Conservation (phyloP, 2,888 invertebrate genomes). For the Macrosiphum euphorbiae region DNA sequence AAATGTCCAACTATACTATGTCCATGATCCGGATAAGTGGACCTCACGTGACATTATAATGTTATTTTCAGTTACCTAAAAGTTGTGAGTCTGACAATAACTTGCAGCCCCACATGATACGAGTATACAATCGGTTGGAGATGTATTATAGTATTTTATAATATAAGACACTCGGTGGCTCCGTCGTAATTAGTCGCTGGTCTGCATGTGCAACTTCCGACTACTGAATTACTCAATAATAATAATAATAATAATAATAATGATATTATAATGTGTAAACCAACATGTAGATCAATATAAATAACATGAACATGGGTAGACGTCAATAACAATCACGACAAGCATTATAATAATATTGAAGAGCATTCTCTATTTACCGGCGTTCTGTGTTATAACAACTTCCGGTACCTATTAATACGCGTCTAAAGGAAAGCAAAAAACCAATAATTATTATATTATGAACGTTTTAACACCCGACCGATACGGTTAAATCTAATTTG, state of each 20-base stretch:
- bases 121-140: background rate
- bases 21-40: background rate
- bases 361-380: background rate
- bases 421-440: background rate
- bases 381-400: background rate
- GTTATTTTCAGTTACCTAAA: background rate
- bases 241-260: background rate
- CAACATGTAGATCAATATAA: background rate
- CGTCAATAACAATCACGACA: background rate
- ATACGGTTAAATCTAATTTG: background rate
- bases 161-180: background rate
- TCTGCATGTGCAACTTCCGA: background rate
- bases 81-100: background rate
- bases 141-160: background rate
- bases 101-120: background rate
- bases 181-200: background rate
- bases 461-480: background rate
- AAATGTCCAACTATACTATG: background rate
- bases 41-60: background rate
- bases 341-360: background rate
- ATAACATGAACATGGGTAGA: background rate
- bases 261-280: background rate
- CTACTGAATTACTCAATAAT: background rate
- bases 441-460: background rate
- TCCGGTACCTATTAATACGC: background rate